Percentiles rank a stretch among this genome's conserved stretches.
Conservation (phyloP, 2,797 vertebrate genomes). For the Poeciliopsis infans region DNA sequence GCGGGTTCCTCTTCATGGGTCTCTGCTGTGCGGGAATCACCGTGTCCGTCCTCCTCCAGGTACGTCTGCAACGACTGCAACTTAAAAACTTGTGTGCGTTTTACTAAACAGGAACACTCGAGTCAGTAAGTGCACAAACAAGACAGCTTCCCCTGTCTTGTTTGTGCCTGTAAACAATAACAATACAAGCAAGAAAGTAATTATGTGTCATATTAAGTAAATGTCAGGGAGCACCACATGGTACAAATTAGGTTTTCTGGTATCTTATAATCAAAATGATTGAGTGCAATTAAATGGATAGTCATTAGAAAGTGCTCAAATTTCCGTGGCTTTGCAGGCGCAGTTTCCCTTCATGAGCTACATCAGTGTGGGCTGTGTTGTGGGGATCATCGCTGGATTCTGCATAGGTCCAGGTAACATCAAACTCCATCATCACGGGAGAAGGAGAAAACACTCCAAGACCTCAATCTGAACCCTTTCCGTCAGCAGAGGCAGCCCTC, state of each 20-base stretch:
- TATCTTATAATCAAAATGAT: constrained; percentile 10
- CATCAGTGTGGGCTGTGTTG: constrained; percentile 84
- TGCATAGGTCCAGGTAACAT: constrained; percentile 91
- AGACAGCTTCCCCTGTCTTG: not conserved
- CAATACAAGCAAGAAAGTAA: constrained; percentile 1
- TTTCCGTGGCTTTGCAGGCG: constrained; percentile 58
- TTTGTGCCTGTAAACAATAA: constrained; percentile 8
- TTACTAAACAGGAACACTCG: not conserved
- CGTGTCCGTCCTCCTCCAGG: constrained; percentile 85
- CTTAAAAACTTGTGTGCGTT: not conserved
- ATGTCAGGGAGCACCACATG: constrained; percentile 6
- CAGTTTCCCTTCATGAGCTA: constrained; percentile 84
- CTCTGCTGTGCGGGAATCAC: constrained; percentile 89
- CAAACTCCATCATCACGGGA: not conserved
- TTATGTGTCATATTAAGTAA: constrained; percentile 9
- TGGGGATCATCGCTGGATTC: constrained; percentile 91
- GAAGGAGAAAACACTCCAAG: constrained; percentile 9
- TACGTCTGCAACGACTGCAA: not conserved
- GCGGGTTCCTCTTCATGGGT: constrained; percentile 89
- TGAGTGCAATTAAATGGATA: constrained; percentile 1
- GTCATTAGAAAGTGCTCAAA: constrained; percentile 6
- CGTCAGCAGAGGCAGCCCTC: not conserved
- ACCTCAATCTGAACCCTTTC: not conserved
- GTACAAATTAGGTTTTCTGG: not conserved
- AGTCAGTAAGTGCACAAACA: not conserved